Evolutionary conservation across 2,888 invertebrate species (phyloP), one percentile per base, ranked within the genome.

Genomic region (Cinara cedri): DNA sequence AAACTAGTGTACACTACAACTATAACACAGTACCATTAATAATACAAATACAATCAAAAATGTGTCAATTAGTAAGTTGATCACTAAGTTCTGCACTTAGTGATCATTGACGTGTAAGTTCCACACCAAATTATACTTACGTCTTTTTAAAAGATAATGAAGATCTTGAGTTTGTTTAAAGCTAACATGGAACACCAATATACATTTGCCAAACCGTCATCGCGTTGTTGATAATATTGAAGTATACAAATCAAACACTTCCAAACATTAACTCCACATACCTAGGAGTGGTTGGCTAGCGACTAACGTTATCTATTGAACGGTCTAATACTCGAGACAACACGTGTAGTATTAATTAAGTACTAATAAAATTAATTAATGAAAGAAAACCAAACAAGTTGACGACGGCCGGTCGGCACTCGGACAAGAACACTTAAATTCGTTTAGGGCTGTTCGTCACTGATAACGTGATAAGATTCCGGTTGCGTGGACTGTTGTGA

Each of bases 401-500:
- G 19, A 49, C 21, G 42, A 4, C 34, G 34, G 16, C 21, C 16
- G 34, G 51, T 63, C 63, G 3, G 34, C 34, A 34, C 34, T 4
- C 34, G 3, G 74, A 46, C 74, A 42, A 19, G 24, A 72, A 21
- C 21, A 51, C 11, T 54, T 26, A 51, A 42, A 11, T 54, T 49
- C 55, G 75, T 75, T 55, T 76, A 21, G 46, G 55, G 55, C n/a
- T 57, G 55, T 76, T 46, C 66, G 21, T 66, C 74, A 51, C 19
- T 62, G 78, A 78, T 70, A 78, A 78, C n/a, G 46, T 70, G 78
- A 78, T 78, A 78, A 70, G 51, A 70, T 70, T 78, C 68, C 78
- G 78, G 60, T 70, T 78, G 78, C 78, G 78, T 78, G 78, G 78
- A 78, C 78, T 60, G 26, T 78, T 78, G 57, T 70, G 51, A 78